Evolutionary conservation across 2,113 vertebrate genomes (phyloP).

Genomic region (Piprites chloris): DNA sequence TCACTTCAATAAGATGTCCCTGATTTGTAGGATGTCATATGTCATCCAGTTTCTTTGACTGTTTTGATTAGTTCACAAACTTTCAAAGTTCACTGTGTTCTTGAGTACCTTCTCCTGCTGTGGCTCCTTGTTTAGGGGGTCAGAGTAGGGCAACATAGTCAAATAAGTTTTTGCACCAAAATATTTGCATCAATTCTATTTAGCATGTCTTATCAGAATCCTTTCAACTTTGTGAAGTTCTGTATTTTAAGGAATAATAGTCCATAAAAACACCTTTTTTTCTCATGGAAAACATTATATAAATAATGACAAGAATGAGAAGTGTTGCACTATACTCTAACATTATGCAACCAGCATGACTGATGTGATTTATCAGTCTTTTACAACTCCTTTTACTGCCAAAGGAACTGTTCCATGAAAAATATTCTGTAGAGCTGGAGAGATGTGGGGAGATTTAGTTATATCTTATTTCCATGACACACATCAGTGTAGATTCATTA

Average conservation of each 20-base stretch:
- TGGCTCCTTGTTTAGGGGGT: not conserved
- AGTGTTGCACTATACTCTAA: not conserved
- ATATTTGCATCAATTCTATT: not conserved
- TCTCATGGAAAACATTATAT: not conserved
- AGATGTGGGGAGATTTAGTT: not conserved
- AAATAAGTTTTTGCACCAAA: not conserved
- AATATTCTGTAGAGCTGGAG: not conserved
- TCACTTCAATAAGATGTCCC: not conserved
- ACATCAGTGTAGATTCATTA: not conserved
- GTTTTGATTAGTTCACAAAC: not conserved
- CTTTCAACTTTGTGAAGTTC: not conserved
- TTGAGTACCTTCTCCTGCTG: not conserved
- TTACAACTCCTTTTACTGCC: not conserved
- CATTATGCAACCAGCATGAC: not conserved
- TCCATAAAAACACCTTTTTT: not conserved
- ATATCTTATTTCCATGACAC: not conserved
- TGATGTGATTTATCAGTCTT: not conserved
- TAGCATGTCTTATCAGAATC: not conserved
- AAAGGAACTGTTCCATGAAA: slow-evolving; percentile 12
- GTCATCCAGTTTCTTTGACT: not conserved
- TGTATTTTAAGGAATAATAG: not conserved
- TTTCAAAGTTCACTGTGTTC: not conserved
- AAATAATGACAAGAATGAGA: slow-evolving; percentile 19
- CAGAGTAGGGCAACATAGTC: not conserved
- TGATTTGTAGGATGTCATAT: not conserved